phyloP scores from a whole-genome alignment of 1,140 invertebrate genomes.

The Chelonus insularis region DNA sequence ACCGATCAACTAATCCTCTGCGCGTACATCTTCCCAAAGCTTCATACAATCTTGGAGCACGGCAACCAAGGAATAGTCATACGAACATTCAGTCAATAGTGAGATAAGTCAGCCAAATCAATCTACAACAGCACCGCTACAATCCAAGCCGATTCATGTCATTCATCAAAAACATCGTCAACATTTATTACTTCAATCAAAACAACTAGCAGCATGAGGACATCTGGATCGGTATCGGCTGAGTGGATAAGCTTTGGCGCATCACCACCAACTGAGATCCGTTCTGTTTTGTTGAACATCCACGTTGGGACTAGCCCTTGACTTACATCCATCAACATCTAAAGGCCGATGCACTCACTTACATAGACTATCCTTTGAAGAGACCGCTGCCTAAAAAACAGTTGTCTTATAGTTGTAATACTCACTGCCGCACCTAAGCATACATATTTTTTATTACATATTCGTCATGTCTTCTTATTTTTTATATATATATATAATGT shows the following conservation, averaged over 20 bases:
- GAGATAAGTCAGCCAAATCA: conserved; percentile 26
- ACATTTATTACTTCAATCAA: background rate
- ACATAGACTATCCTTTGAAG: conserved; percentile 44
- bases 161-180: conserved; percentile 18
- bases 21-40: conserved; percentile 52
- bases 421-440: conserved; percentile 59
- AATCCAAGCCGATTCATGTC: conserved; percentile 6
- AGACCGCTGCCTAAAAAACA: conserved; percentile 20
- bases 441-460: conserved; percentile 60
- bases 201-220: conserved; percentile 35
- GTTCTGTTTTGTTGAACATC: conserved; percentile 41
- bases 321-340: conserved; percentile 44
- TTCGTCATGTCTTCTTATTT: conserved; percentile 54
- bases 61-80: conserved; percentile 38
- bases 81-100: conserved; percentile 33
- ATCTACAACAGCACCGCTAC: background rate
- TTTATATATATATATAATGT: conserved; percentile 40
- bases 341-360: conserved; percentile 51
- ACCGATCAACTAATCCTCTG: conserved; percentile 56
- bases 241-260: conserved; percentile 48
- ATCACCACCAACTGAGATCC: conserved; percentile 43
- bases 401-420: conserved; percentile 55
- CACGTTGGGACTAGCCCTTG: conserved; percentile 35
- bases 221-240: conserved; percentile 24
- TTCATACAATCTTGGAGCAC: conserved; percentile 48